Evolutionary conservation across 2,113 vertebrate genomes (phyloP).

Genomic region (Sturnira hondurensis): DNA sequence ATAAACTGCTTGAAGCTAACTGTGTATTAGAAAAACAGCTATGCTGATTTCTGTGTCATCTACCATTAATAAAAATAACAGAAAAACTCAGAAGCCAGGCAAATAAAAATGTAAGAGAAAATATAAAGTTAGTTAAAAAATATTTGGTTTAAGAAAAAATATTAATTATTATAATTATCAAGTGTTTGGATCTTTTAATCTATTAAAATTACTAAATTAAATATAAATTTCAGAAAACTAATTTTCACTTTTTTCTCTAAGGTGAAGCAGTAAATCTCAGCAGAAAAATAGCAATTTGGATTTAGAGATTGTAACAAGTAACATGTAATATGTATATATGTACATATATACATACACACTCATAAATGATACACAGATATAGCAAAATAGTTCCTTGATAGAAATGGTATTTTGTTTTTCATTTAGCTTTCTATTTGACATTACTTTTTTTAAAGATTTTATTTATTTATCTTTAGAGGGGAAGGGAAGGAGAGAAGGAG

Average conservation of each 20-base stretch:
- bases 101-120: slow-evolving; percentile 46
- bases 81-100: neutral
- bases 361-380: neutral
- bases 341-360: neutral
- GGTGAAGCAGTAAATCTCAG: neutral
- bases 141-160: slow-evolving; percentile 35
- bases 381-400: neutral
- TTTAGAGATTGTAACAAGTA: slow-evolving; percentile 7
- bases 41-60: neutral
- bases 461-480: too few species aligned
- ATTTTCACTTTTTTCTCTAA: slow-evolving; percentile 20
- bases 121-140: neutral
- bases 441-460: too few species aligned
- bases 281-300: slow-evolving; percentile 24
- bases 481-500: too few species aligned
- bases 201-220: slow-evolving; percentile 37
- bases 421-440: slow-evolving; percentile 26
- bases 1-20: slow-evolving; percentile 2
- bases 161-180: neutral
- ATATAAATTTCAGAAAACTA: slow-evolving; percentile 28
- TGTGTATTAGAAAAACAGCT: slow-evolving; percentile 25
- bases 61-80: neutral
- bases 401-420: neutral
- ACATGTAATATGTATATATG: neutral
- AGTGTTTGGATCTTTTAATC: neutral